Base-by-base conservation (phyloP, 2,888 invertebrate species). In the Heliconius aoede region DNA sequence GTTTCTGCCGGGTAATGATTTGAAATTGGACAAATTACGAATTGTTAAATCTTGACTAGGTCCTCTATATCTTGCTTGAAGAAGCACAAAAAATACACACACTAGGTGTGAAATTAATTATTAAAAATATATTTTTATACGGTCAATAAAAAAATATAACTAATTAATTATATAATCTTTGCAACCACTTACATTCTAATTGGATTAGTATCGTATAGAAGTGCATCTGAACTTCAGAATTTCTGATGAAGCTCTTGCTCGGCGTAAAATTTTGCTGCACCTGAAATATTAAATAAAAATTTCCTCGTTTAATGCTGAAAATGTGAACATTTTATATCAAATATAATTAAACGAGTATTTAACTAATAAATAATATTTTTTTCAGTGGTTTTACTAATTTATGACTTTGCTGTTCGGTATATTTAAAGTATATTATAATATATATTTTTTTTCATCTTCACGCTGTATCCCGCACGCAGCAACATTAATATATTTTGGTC, bases 241-340 rank as follows among this genome's bases (percentile, higher is more conserved):
- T 65, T 65, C 64, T 65, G 64, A 65, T 65, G 64, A 65, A 65
- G 64, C 64, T 65, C 36, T 65, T 65, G 32, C 64, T 65, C 64
- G 18, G 30, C n/a, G 36, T n/a, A n/a, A 65, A 65, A 18, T 46
- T 64, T 36, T 18, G 24, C 13, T 32, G 32, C n/a, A 65, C 36
- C n/a, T 65, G 36, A 65, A 36, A 36, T 36, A 15, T 65, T 65
- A 65, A 36, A 36, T 36, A 13, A 36, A 36, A n/a, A 36, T 46
- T 65, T 65, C 15, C 32, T 65, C 24, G n/a, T 36, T 65, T 64
- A 32, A n/a, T 32, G n/a, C 32, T n/a, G n/a, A 64, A 64, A 64
- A 32, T 15, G 24, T 65, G 24, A 65, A 15, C 13, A 36, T 65
- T 65, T 65, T 64, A 15, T 65, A 24, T n/a, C 13, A 15, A 13